phyloP scores from a whole-genome alignment of 2,888 invertebrate species.

The Scaptodrosophila latifasciaeformis region DNA sequence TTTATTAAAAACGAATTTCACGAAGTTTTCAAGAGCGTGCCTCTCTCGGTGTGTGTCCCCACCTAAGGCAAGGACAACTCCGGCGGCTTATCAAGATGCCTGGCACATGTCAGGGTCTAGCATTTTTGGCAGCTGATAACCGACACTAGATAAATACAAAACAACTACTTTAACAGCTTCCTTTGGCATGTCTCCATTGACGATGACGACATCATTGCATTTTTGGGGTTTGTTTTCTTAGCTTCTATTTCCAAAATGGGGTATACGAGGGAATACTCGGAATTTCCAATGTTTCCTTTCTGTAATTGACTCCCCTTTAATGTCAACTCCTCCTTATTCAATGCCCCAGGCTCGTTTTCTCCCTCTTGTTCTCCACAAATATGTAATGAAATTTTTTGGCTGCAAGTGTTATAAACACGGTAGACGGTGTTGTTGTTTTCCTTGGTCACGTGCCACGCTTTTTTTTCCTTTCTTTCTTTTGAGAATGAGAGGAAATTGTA shows the following conservation, averaged over 20 bases:
- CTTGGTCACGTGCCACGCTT: conserved; percentile 52
- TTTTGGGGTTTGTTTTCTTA: too few relatives aligned
- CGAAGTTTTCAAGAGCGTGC: too few relatives aligned
- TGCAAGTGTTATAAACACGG: conserved; percentile 46
- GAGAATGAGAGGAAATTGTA: conserved; percentile 29
- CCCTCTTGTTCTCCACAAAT: too few relatives aligned
- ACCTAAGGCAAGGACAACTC: background rate
- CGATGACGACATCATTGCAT: background rate
- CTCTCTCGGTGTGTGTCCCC: conserved; percentile 8
- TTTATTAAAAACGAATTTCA: conserved; percentile 57
- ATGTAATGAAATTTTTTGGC: conserved; percentile 54
- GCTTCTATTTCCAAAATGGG: too few relatives aligned
- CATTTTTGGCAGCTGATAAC: conserved; percentile 43
- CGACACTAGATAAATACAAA: conserved; percentile 52
- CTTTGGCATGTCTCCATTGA: conserved; percentile 10
- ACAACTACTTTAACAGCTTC: conserved; percentile 49
- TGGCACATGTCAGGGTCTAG: conserved; percentile 50
- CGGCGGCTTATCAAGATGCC: conserved; percentile 51
- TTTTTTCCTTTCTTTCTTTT: too few relatives aligned
- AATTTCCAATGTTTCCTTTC: conserved; percentile 43
- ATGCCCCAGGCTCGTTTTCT: background rate
- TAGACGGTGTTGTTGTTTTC: conserved; percentile 42
- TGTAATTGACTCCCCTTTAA: conserved; percentile 52
- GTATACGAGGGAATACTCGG: too few relatives aligned
- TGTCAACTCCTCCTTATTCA: too few relatives aligned